phyloP scores from a whole-genome alignment of 2,797 vertebrate genomes.

The Spheniscus humboldti region DNA sequence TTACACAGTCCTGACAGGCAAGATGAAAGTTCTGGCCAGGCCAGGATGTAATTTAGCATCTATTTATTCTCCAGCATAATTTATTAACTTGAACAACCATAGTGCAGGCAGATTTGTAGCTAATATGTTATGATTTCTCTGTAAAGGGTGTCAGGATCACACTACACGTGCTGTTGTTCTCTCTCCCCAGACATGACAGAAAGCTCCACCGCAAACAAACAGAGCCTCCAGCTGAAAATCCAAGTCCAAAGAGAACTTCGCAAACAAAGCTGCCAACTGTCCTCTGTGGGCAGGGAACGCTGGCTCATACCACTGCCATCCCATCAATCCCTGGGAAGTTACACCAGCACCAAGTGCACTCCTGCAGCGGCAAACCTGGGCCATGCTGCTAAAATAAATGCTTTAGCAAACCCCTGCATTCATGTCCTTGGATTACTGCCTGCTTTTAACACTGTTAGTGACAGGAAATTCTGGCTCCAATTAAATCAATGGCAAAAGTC shows the following conservation, averaged over 20 bases:
- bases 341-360: not conserved
- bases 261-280: not conserved
- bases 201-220: not conserved
- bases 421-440: not conserved
- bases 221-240: not conserved
- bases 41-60: conserved; percentile 54
- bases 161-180: not conserved
- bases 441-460: not conserved
- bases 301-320: not conserved
- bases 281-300: not conserved
- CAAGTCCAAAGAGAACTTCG: not conserved
- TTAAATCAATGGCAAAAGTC: not conserved
- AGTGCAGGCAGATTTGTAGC: not conserved
- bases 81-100: conserved; percentile 38
- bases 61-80: conserved; percentile 45
- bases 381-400: not conserved
- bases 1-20: conserved; percentile 3
- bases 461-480: not conserved
- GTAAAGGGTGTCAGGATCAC: not conserved
- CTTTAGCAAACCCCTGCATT: not conserved
- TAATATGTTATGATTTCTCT: not conserved
- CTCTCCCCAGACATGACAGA: not conserved
- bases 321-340: not conserved
- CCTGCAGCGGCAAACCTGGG: not conserved
- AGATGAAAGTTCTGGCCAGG: conserved; percentile 43